Evolutionary conservation across 2,888 invertebrate genomes (phyloP).

Genomic region (Pristionchus maxplancki): DNA sequence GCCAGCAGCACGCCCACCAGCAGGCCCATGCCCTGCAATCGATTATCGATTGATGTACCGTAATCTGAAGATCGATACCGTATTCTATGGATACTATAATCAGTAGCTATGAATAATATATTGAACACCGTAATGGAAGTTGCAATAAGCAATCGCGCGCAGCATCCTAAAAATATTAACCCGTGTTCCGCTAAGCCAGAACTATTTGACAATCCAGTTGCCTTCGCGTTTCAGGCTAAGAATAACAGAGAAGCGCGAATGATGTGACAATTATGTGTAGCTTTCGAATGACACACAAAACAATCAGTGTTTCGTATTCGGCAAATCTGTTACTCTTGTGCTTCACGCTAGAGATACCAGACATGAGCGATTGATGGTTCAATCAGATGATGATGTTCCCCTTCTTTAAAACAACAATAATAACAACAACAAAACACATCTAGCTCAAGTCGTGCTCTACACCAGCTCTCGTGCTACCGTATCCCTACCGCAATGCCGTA

Average conservation of each 20-base stretch:
- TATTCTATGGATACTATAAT: background rate
- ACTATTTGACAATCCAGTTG: no score
- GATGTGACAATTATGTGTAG: no score
- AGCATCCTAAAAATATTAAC: no score
- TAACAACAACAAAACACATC: no score
- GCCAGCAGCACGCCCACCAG: background rate
- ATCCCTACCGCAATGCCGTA: background rate
- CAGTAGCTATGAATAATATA: background rate
- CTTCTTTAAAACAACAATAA: no score
- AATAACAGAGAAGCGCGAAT: no score
- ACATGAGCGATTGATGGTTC: background rate
- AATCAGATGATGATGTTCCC: background rate
- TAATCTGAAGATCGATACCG: background rate
- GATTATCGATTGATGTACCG: background rate
- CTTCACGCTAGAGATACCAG: background rate
- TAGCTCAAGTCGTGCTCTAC: no score
- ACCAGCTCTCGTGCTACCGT: background rate
- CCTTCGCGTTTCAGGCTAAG: no score
- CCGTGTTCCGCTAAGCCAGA: no score
- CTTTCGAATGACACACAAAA: no score
- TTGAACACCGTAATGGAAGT: no score
- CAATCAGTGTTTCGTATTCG: background rate
- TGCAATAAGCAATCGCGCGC: no score
- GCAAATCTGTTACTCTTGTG: background rate
- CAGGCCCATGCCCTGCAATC: background rate